Evolutionary conservation across 2,113 vertebrate genomes (phyloP).

Genomic region (Mus musculus): DNA sequence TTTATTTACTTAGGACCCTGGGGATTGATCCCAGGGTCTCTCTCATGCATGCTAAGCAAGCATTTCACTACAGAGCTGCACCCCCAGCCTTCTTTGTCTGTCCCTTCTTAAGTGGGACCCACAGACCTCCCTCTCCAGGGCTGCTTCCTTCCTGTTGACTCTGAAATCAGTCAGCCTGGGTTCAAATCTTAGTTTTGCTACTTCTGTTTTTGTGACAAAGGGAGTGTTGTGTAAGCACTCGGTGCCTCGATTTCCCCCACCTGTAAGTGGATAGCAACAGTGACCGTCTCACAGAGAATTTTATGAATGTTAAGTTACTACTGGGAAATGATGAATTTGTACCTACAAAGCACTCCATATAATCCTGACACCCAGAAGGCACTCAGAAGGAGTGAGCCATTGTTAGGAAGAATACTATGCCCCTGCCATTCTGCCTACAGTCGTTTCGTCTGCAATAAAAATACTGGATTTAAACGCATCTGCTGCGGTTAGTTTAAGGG

Average conservation of each 20-base stretch:
- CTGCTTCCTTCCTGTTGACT: neutral
- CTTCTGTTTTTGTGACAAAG: neutral
- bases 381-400: neutral
- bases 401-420: neutral
- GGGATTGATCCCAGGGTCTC: neutral
- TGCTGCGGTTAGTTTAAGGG: constrained; percentile 77
- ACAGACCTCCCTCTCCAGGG: neutral
- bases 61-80: neutral
- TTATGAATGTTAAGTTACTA: constrained; percentile 28
- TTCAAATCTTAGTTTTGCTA: constrained; percentile 34
- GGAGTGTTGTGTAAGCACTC: neutral
- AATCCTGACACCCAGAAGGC: neutral
- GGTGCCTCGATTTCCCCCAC: constrained; percentile 30
- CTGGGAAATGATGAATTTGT: neutral
- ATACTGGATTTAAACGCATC: constrained; percentile 74
- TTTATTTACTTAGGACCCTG: neutral
- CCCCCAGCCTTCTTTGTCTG: neutral
- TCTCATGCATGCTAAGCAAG: neutral
- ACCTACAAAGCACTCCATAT: constrained; percentile 28
- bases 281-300: neutral
- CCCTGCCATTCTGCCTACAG: constrained; percentile 49
- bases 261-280: constrained; percentile 33
- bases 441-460: constrained; percentile 75
- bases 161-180: neutral
- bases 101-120: neutral